Evolutionary conservation across 2,888 invertebrate genomes (phyloP), one percentile per base, ranked within the genome.

Genomic region (Cantharis rustica): DNA sequence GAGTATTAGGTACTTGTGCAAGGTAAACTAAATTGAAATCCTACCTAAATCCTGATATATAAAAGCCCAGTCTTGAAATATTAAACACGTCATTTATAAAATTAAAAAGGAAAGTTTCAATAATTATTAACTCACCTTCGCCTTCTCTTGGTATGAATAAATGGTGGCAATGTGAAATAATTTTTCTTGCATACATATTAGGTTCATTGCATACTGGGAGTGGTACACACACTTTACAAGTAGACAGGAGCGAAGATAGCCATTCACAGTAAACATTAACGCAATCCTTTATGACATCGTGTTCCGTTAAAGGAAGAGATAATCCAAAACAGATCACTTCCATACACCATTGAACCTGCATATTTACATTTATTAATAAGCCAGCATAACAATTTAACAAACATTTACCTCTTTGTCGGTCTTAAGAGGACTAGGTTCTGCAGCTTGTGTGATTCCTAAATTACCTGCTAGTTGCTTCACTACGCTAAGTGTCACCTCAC

Each of bases 181-280:
- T 98, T 88, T 94, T 95, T 81, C 96, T 91, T 0, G 96, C 95
- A 88, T 98, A 98, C 78, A 94, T 91, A 86, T 97, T 96, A 0
- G 98, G 96, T 86, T 97, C 95, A 75, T 96, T 95, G 66, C 93
- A 91, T 11, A 98, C 93, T 0, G 98, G 97, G 81, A 93, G 92
- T 0, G 98, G 98, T 16, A 98, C 95, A 82, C 96, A 95, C 72
- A 96, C 92, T 84, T 96, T 95, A 1, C 96, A 95, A 23, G 92
- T 92, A 20, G 95, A 93, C 81, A 95, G 92, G 79, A 98, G 89
- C 2, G 98, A 95, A 0, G 96, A 94, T 80, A 99, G 89, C 98
- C 98, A 99, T 85, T 98, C 97, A 87, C 98, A 98, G 86, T 98
- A 98, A 47, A 98, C 95, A 86, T 96, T 96, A 63, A 98, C 98